Conservation (phyloP, 1,140 invertebrate species). For the Onthophagus taurus region DNA sequence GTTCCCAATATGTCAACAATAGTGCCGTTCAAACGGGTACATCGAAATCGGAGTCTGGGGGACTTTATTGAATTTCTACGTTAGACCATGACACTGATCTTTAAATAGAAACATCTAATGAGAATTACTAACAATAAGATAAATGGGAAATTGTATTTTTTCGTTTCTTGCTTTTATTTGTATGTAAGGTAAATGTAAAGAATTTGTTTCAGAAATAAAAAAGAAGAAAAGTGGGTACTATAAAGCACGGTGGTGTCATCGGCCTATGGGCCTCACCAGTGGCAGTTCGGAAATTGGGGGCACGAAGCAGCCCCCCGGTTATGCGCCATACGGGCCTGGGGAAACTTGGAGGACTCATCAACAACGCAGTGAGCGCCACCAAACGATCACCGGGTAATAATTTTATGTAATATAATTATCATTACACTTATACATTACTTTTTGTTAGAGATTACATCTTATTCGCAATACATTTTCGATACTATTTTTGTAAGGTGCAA, state of each 20-base stretch:
- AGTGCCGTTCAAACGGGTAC: no score
- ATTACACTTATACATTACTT: no score
- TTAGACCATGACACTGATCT: no score
- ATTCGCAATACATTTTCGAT: no score
- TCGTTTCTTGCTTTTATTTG: neutral
- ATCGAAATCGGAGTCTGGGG: no score
- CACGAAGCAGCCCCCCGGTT: slow-evolving; percentile 19
- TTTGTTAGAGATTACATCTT: no score
- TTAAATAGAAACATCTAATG: no score
- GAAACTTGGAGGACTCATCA: slow-evolving; percentile 23
- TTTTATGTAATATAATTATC: no score
- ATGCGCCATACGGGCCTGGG: slow-evolving; percentile 21
- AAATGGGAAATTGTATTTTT: slow-evolving; percentile 1
- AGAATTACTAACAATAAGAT: no score
- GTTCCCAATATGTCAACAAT: no score
- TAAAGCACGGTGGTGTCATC: slow-evolving; percentile 23
- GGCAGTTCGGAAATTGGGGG: slow-evolving; percentile 17
- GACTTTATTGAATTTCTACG: no score
- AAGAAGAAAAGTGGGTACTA: slow-evolving; percentile 11
- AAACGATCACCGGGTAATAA: slow-evolving; percentile 17
- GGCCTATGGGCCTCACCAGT: slow-evolving; percentile 26
- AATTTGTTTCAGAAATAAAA: neutral
- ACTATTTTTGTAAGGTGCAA: no score
- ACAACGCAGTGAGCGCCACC: slow-evolving; percentile 21
- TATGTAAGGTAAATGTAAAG: neutral